A percentile compares a stretch with the other conserved stretches of the same genome.
phyloP scores from a whole-genome alignment of 2,888 invertebrate genomes.

The Platycheirus rosarum region DNA sequence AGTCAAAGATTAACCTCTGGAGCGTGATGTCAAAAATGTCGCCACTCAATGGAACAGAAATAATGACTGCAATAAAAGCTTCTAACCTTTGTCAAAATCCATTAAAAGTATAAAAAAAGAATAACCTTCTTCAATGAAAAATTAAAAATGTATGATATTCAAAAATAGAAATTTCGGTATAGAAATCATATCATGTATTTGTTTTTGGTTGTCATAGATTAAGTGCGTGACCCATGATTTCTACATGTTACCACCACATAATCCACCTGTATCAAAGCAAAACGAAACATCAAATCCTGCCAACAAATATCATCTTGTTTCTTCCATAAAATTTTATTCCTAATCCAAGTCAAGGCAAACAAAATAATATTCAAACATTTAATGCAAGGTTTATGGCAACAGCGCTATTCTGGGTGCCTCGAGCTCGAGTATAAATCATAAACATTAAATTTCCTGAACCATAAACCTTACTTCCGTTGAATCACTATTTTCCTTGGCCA shows the following conservation, averaged over 20 bases:
- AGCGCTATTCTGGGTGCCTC: conserved; percentile 19
- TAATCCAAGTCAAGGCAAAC: conserved; percentile 40
- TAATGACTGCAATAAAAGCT: too few species aligned
- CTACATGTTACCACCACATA: conserved; percentile 2
- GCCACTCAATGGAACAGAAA: too few species aligned
- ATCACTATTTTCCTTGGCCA: conserved; percentile 49
- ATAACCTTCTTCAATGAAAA: too few species aligned
- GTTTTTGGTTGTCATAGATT: too few species aligned
- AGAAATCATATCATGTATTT: too few species aligned
- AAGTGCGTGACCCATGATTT: conserved; percentile 14
- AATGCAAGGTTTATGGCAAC: conserved; percentile 24
- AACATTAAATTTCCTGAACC: conserved; percentile 62
- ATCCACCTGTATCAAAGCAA: neutral
- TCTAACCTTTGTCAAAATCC: too few species aligned
- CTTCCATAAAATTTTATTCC: conserved; percentile 48
- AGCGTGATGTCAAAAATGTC: too few species aligned
- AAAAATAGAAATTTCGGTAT: too few species aligned
- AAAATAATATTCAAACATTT: conserved; percentile 51
- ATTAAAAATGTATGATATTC: too few species aligned
- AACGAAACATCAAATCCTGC: conserved; percentile 14
- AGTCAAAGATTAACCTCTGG: too few species aligned
- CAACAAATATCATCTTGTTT: conserved; percentile 29
- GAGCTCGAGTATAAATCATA: conserved; percentile 54
- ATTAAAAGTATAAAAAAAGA: too few species aligned
- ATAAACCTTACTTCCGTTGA: conserved; percentile 57